Base-by-base conservation (phyloP, 2,888 invertebrate species). In the Oscheius sp. region DNA sequence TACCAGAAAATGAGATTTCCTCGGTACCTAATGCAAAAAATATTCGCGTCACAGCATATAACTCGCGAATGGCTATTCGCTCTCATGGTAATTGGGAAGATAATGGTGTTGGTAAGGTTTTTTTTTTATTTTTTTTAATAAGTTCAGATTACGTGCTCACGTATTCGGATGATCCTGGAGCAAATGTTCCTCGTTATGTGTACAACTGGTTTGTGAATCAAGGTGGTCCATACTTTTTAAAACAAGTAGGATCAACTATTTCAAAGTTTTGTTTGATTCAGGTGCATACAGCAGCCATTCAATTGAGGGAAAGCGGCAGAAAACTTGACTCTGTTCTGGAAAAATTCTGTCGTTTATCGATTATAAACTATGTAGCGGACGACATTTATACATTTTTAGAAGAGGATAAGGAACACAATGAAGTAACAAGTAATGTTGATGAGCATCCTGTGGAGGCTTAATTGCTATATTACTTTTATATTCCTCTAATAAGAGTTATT, bases 111-210 rank as follows among this genome's bases (percentile, higher is more conserved):
- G 74, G 74, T 72, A 22, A 28, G 50, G 28, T 45, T 4, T 14
- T 38, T 65, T 17, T 17, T 26, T 17, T 4, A 26, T 30, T 9
- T 12, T 2, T 22, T 30, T 47, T 47, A 14, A 22, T 41, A n/a
- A 14, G 6, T 64, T 72, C 65, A 74, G 88, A 89, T 74, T 89
- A 88, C 81, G 86, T 89, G 12, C 82, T 89, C 73, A 88, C 88
- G 0, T 89, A 89, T 79, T 88, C 86, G 74, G 89, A 89, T 81
- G 88, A 89, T 81, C 89, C 89, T 0, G 86, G 89, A 78, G 86
- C 89, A 5, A 84, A 86, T 64, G 87, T 89, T 70, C 89, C 89
- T 0, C 78, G 86, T 30, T 82, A 87, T 68, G 87, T 87, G 36
- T 88, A 88, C 74, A 88, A 87, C 73, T 89, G 88, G 88, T 87